Percentiles rank a stretch among this genome's conserved stretches.
phyloP scores from a whole-genome alignment of 2,888 invertebrate species.

The Habroteleia sp. region DNA sequence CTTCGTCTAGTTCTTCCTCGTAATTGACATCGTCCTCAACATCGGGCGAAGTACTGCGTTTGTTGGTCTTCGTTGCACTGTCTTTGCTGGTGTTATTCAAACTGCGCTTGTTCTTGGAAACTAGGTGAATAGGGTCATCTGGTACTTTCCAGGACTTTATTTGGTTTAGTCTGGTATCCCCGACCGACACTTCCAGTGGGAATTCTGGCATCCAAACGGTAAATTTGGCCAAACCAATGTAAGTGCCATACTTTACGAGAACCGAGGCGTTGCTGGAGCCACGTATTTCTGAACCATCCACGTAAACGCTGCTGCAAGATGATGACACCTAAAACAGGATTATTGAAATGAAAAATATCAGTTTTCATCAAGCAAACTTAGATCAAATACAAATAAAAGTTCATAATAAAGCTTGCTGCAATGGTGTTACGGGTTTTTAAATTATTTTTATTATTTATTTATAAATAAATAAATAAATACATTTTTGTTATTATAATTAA shows the following conservation, averaged over 20 bases:
- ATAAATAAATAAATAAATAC: no score
- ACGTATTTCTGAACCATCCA: slow-evolving; percentile 96
- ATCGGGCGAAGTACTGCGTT: slow-evolving; percentile 39
- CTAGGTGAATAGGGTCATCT: slow-evolving; percentile 84
- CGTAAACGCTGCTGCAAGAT: slow-evolving; percentile 97
- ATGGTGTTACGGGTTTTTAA: no score
- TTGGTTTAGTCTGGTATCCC: slow-evolving; percentile 94
- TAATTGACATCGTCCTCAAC: slow-evolving; percentile 74
- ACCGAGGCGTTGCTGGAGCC: slow-evolving; percentile 97
- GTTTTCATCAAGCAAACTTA: no score
- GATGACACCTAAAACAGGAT: slow-evolving; percentile 94
- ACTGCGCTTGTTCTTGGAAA: slow-evolving; percentile 78
- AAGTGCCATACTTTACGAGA: slow-evolving; percentile 94
- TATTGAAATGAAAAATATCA: no score
- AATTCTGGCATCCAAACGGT: slow-evolving; percentile 99
- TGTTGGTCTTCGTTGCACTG: slow-evolving; percentile 26
- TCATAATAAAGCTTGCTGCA: no score
- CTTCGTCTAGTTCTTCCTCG: slow-evolving; percentile 73
- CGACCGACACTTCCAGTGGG: slow-evolving; percentile 93
- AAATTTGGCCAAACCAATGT: slow-evolving; percentile 92
- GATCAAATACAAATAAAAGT: neutral
- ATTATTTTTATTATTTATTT: no score
- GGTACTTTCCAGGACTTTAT: slow-evolving; percentile 97
- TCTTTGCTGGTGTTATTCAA: slow-evolving; percentile 62
- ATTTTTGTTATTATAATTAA: no score